Conservation (phyloP, 2,888 invertebrate genomes). For the Frankliniella intonsa region DNA sequence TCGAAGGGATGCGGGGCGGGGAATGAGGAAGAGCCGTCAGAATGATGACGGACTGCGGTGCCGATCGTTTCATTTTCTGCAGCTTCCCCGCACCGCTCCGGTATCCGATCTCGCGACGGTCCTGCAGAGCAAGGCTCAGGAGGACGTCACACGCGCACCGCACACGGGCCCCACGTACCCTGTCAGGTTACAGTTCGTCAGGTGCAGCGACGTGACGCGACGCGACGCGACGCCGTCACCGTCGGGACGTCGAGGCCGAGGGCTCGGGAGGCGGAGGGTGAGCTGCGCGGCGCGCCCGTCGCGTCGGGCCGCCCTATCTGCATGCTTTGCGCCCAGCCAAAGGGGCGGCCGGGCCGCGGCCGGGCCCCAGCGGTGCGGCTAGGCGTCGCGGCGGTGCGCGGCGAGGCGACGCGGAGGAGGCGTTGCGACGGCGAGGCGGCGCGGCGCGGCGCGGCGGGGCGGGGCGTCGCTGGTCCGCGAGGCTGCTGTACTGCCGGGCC, state of each 20-base stretch:
- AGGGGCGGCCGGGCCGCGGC: neutral
- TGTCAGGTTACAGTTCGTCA: neutral
- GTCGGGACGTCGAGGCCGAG: neutral
- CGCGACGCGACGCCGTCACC: neutral
- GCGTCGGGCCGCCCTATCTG: too few relatives aligned
- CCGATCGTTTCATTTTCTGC: too few relatives aligned
- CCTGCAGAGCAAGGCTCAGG: neutral
- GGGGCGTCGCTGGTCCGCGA: neutral
- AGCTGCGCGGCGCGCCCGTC: conserved; percentile 29
- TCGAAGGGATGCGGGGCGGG: too few relatives aligned
- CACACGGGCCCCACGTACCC: neutral
- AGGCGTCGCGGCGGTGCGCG: neutral
- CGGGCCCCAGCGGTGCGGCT: neutral
- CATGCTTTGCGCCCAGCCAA: neutral
- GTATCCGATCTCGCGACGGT: neutral
- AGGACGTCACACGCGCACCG: neutral
- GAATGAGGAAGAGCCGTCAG: too few relatives aligned
- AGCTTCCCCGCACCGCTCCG: neutral
- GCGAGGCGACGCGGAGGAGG: neutral
- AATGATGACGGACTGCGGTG: too few relatives aligned
- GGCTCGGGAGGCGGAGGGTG: neutral
- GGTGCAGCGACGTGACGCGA: neutral
- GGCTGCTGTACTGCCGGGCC: neutral
- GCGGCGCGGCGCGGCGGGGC: neutral
- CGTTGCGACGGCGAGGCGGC: neutral